Evolutionary conservation across 2,888 invertebrate genomes (phyloP), one percentile per base, ranked within the genome.

Genomic region (Hyles lineata): DNA sequence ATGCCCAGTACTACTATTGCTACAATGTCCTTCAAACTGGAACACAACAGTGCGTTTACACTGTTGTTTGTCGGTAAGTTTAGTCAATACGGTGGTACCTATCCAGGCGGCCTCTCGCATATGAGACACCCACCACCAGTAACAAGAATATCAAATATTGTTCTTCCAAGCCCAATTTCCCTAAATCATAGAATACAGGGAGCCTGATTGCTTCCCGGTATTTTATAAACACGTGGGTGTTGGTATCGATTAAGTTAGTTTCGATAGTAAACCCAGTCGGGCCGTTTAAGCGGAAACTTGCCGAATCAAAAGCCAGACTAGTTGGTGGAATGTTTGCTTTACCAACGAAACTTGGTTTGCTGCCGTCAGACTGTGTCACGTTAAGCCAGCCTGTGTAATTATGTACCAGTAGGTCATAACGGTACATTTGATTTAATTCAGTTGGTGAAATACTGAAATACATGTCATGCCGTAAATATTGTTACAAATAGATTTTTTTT

Each of bases 261-360:
- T 74, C 78, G 74, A 80, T 76, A 80, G 79, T 76, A 74, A 77
- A 75, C 77, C 78, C 74, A 77, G 80, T 83, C 76, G 77, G 83
- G 77, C 81, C 82, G 80, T 83, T 84, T 83, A 82, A 82, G 83
- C 83, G 81, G 86, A 87, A 90, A 90, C 89, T 90, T 89, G 77
- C 83, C 78, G 85, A 89, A 89, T 90, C 87, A 87, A 87, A 87
- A 87, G 87, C 87, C 80, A 83, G 82, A 85, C 85, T 76, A 89
- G 84, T 88, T 87, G 79, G 77, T 72, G 81, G 83, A 86, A 86
- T 89, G 88, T 89, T 90, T 87, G 85, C 83, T 83, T 80, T 82
- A 80, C 79, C 80, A 78, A 82, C 82, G 79, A 82, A 87, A 89
- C 86, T 89, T 84, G 79, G 78, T 78, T 82, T 80, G 80, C 81